A percentile compares a stretch with the other conserved stretches of the same genome.
Conservation (phyloP, 2,797 vertebrate genomes). For the Megalops cyprinoides region DNA sequence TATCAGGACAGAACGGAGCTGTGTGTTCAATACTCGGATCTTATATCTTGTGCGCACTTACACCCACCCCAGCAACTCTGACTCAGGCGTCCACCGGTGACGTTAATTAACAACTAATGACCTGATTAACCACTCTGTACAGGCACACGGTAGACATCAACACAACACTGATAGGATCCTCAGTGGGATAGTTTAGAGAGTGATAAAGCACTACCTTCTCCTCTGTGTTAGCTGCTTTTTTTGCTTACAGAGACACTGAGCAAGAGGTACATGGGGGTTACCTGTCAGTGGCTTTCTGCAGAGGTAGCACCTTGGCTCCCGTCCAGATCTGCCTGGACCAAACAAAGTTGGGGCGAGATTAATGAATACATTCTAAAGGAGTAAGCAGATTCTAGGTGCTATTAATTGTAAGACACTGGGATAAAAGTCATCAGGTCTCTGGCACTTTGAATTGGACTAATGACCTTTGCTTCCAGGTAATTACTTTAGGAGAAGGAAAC, state of each 20-base stretch:
- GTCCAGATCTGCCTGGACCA: background rate
- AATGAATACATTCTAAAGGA: constrained; percentile 35
- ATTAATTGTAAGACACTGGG: constrained; percentile 2
- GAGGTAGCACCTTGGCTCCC: background rate
- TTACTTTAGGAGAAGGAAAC: constrained; percentile 17
- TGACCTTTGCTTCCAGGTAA: constrained; percentile 13
- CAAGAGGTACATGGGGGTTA: background rate
- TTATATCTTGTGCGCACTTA: background rate
- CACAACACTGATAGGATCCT: background rate
- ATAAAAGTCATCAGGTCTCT: background rate
- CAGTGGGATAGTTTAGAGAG: background rate
- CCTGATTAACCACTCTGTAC: constrained; percentile 1
- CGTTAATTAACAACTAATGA: constrained; percentile 1
- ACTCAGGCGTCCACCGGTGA: background rate
- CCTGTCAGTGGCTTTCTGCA: constrained; percentile 14
- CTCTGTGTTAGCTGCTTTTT: background rate
- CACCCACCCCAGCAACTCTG: too few species aligned
- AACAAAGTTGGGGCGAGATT: constrained; percentile 21
- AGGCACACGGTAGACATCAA: background rate
- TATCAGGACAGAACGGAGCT: background rate
- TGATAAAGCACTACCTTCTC: background rate
- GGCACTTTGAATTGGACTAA: constrained; percentile 2
- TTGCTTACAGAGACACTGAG: background rate
- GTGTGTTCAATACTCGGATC: background rate
- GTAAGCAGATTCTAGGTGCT: constrained; percentile 27